Conservation (phyloP, 2,888 invertebrate species). For the Microctonus aethiopoides region DNA sequence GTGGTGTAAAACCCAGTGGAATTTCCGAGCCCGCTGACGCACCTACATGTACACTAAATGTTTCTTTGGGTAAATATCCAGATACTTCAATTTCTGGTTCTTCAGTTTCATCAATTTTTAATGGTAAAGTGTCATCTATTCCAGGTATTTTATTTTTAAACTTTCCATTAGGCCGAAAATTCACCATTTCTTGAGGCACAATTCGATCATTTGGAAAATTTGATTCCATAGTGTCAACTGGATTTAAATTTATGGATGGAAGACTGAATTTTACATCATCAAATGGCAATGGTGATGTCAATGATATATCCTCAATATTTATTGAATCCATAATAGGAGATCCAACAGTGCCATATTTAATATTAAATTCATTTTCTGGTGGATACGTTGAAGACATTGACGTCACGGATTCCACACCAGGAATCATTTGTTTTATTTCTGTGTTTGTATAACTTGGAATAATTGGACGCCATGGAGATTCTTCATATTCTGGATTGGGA, state of each 20-base stretch:
- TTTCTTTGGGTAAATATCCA: slow-evolving; percentile 57
- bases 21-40: slow-evolving; percentile 43
- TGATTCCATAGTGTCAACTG: slow-evolving; percentile 51
- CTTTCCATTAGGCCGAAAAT: slow-evolving; percentile 58
- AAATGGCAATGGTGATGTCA: slow-evolving; percentile 10
- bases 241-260: slow-evolving; percentile 44
- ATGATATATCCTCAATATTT: slow-evolving; percentile 7
- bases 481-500: slow-evolving; percentile 60
- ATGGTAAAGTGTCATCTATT: slow-evolving; percentile 31
- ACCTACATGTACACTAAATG: slow-evolving; percentile 55
- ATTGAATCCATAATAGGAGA: not conserved
- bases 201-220: slow-evolving; percentile 59
- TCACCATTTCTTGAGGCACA: slow-evolving; percentile 56
- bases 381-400: slow-evolving; percentile 27
- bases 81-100: slow-evolving; percentile 56
- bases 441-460: slow-evolving; percentile 57
- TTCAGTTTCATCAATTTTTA: slow-evolving; percentile 2
- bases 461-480: slow-evolving; percentile 64
- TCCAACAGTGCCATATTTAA: not conserved
- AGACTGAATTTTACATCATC: slow-evolving; percentile 36
- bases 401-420: not conserved
- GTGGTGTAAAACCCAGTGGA: slow-evolving; percentile 4
- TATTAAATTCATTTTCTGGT: slow-evolving; percentile 2
- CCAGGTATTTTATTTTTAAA: slow-evolving; percentile 56
- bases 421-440: slow-evolving; percentile 49